Evolutionary conservation across 2,797 vertebrate genomes (phyloP).

Genomic region (Squalus acanthias): DNA sequence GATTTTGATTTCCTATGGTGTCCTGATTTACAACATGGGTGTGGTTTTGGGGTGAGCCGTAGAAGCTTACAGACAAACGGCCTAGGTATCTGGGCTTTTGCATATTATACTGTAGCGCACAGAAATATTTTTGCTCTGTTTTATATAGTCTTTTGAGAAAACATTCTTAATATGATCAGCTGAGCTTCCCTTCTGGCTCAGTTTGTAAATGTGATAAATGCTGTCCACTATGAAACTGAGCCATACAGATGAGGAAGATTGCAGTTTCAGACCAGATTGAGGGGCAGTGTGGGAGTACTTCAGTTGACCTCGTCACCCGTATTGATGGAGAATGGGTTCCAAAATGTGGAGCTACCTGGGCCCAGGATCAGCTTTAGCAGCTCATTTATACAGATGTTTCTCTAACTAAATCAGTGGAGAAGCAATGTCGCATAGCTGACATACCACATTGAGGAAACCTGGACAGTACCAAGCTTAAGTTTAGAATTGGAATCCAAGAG

Average conservation of each 20-base stretch:
- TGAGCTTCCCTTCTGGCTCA: neutral
- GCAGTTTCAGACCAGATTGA: neutral
- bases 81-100: neutral
- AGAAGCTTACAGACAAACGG: neutral
- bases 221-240: neutral
- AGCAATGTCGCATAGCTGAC: neutral
- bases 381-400: neutral
- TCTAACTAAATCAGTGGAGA: neutral
- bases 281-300: neutral
- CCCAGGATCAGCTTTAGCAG: neutral
- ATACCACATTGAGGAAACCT: neutral
- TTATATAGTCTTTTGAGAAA: neutral
- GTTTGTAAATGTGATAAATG: neutral
- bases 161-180: neutral
- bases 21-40: neutral
- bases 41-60: neutral
- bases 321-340: neutral
- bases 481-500: neutral
- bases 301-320: neutral
- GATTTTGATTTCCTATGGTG: neutral
- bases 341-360: neutral
- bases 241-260: neutral
- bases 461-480: neutral
- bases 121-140: neutral
- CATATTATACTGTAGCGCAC: neutral